These are phyloP conservation scores for Hiodon tergisus DNA, from an alignment of 2,113 vertebrate genomes.

Conservation along the genomic window DNA sequence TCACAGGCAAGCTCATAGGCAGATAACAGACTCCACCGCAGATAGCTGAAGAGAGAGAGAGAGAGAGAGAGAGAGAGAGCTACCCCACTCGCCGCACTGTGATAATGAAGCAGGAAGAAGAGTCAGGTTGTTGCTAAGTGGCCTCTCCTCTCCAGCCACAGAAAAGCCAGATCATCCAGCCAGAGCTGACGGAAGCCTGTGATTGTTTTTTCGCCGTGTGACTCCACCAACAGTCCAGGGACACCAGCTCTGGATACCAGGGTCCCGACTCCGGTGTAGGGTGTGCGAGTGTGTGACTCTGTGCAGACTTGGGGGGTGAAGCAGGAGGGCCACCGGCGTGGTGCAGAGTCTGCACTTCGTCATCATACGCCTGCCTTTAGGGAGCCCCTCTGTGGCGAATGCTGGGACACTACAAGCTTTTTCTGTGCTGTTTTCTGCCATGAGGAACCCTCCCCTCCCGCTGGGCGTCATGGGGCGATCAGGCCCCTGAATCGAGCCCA, in stretches of 20 bases:
- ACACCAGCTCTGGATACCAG: background rate
- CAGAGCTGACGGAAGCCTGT: background rate
- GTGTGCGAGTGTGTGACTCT: background rate
- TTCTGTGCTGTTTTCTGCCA: background rate
- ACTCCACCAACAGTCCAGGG: no score
- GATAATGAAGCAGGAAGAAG: conserved; percentile 26
- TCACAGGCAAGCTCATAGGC: conserved; percentile 39
- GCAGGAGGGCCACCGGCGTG: background rate
- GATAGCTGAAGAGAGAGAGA: conserved; percentile 49
- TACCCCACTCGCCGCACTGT: conserved; percentile 24
- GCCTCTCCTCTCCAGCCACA: conserved; percentile 19
- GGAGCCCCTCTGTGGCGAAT: background rate
- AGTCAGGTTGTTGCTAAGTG: conserved; percentile 31
- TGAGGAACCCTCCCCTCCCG: background rate
- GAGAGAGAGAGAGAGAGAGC: conserved; percentile 29
- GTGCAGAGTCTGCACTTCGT: background rate
- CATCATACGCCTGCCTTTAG: background rate
- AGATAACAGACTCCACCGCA: conserved; percentile 59
- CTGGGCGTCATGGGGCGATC: no score
- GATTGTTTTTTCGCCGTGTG: background rate
- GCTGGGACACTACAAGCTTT: no score
- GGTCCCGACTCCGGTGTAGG: background rate
- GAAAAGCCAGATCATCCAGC: background rate
- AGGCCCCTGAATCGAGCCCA: no score
- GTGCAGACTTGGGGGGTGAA: background rate